phyloP scores from a whole-genome alignment of 1,140 invertebrate species.

The Odontomachus brunneus region DNA sequence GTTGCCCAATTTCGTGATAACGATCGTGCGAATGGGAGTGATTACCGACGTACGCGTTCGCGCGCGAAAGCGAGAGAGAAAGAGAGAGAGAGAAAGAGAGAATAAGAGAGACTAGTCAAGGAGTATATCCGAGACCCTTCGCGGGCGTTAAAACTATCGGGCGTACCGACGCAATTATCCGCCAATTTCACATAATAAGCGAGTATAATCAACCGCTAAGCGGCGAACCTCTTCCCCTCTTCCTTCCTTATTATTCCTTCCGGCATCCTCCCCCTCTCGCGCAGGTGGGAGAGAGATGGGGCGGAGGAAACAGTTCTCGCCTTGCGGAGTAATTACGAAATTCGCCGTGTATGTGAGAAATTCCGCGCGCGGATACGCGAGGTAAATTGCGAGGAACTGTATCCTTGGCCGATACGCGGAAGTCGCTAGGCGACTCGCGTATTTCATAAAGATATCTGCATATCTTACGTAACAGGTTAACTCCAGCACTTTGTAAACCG shows the following conservation, averaged over 20 bases:
- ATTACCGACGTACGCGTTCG: no score
- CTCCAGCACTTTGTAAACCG: slow-evolving; percentile 40
- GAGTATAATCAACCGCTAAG: slow-evolving; percentile 42
- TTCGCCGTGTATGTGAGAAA: slow-evolving; percentile 37
- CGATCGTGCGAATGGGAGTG: neutral
- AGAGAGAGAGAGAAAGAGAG: neutral
- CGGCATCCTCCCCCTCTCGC: slow-evolving; percentile 17
- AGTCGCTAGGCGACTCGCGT: slow-evolving; percentile 54
- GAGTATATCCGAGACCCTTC: slow-evolving; percentile 16
- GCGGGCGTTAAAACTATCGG: slow-evolving; percentile 36
- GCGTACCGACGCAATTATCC: slow-evolving; percentile 41
- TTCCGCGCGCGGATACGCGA: slow-evolving; percentile 6
- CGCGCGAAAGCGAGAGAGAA: no score
- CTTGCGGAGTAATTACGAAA: slow-evolving; percentile 49
- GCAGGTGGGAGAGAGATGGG: neutral
- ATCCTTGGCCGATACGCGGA: slow-evolving; percentile 56
- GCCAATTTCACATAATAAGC: slow-evolving; percentile 57
- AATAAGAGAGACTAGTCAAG: no score
- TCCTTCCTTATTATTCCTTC: slow-evolving; percentile 30
- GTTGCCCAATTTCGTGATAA: no score
- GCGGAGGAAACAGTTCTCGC: slow-evolving; percentile 7
- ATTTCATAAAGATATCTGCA: slow-evolving; percentile 45
- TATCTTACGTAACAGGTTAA: slow-evolving; percentile 43
- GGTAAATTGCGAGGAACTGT: slow-evolving; percentile 46
- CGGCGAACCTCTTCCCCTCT: slow-evolving; percentile 1